These are phyloP conservation scores for Argyrosomus japonicus DNA, from an alignment of 2,113 vertebrate species.

Conservation along the genomic window DNA sequence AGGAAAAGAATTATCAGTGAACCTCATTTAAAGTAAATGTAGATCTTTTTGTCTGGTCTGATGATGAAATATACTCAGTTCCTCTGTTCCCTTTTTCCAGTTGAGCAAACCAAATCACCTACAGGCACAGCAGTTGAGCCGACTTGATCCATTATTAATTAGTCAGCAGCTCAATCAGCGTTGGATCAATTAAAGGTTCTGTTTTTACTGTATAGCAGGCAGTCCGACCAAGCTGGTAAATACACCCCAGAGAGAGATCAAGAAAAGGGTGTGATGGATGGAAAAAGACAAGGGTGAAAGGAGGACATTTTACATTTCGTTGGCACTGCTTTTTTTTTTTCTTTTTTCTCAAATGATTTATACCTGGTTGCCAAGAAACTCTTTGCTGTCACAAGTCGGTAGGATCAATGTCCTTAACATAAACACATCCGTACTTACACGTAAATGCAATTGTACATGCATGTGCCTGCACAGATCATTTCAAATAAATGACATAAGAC, in stretches of 20 bases:
- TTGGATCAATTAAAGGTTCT: conserved; percentile 53
- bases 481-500: neutral
- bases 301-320: neutral
- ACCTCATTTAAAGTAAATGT: no score
- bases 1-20: no score
- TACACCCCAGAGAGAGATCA: conserved; percentile 47
- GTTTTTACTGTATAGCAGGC: conserved; percentile 51
- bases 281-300: neutral
- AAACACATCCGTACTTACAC: neutral
- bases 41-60: neutral
- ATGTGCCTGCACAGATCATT: neutral
- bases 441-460: neutral
- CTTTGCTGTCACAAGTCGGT: neutral
- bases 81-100: conserved; percentile 16
- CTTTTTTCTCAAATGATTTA: neutral
- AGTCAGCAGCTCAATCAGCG: conserved; percentile 47
- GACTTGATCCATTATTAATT: conserved; percentile 63
- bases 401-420: conserved; percentile 5
- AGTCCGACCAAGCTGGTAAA: conserved; percentile 35
- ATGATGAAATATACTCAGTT: conserved; percentile 20
- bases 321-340: neutral
- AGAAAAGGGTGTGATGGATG: conserved; percentile 27
- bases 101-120: conserved; percentile 11
- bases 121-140: conserved; percentile 31
- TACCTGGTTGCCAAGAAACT: neutral